Evolutionary conservation across 2,888 invertebrate genomes (phyloP).

Genomic region (Nymphalis polychloros): DNA sequence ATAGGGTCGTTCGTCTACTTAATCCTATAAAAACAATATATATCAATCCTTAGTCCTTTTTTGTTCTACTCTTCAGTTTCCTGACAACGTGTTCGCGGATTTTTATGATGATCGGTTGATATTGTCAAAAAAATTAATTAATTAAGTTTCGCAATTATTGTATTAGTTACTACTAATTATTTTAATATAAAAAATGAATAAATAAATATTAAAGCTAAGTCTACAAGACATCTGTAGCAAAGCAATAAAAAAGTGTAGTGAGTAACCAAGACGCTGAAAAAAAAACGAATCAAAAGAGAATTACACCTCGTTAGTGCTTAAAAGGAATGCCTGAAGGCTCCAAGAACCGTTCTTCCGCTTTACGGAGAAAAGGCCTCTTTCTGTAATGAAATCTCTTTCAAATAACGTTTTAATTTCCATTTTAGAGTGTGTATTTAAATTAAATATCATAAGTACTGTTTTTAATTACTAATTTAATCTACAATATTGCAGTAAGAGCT

Average conservation of each 20-base stretch:
- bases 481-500: too few species aligned
- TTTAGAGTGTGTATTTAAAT: neutral
- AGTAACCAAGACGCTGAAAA: neutral
- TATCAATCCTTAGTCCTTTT: too few species aligned
- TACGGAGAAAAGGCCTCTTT: slow-evolving; percentile 11
- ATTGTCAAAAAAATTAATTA: too few species aligned
- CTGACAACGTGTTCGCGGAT: too few species aligned
- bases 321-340: slow-evolving; percentile 15
- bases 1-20: too few species aligned
- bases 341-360: slow-evolving; percentile 18
- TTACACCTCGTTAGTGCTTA: slow-evolving; percentile 25
- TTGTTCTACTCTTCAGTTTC: too few species aligned
- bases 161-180: too few species aligned
- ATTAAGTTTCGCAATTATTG: too few species aligned
- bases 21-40: too few species aligned
- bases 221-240: neutral
- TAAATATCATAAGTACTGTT: neutral
- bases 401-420: slow-evolving; percentile 1
- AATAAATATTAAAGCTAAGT: neutral
- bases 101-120: too few species aligned
- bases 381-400: slow-evolving; percentile 17
- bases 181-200: too few species aligned
- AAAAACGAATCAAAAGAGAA: slow-evolving; percentile 10
- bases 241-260: neutral
- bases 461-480: neutral